Evolutionary conservation across 1,140 invertebrate genomes (phyloP), one percentile per base, ranked within the genome.

Genomic region (Homalodisca vitripennis): DNA sequence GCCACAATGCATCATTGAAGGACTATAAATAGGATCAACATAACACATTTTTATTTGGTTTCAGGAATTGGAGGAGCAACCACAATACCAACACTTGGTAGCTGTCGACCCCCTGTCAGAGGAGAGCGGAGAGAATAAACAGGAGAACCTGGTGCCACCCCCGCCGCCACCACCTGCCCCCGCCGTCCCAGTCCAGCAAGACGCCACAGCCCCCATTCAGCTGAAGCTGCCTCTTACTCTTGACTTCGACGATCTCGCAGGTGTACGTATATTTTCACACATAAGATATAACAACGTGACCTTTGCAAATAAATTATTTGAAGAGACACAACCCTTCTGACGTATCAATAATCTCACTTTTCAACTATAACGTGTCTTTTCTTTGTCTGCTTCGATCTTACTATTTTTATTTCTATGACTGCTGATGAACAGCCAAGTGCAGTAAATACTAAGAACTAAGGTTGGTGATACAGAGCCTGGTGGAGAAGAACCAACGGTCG

Each of bases 201-300:
- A 79, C 48, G 32, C 17, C 32, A 75, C 75, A 0, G 74, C 77
- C 17, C 84, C 87, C 51, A 86, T 89, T 60, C 87, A 88, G 70
- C 85, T 92, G 74, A 91, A 90, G 77, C 79, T 93, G 74, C 91
- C 91, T 55, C 83, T 92, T 47, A 88, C 91, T 75, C 84, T 92
- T 73, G 89, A 92, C 80, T 86, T 92, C 34, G 90, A 92, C 74
- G 90, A 92, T 69, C 83, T 92, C 34, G 89, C 89, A 46, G 88
- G 88, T 47, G 89, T 85, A 78, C 80, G 79, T 77, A 14, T 64
- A 1, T 29, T 60, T 41, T n/a, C n/a, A n/a, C n/a, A 41, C 6
- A 17, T 41, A 41, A 41, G 34, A 41, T 6, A 41, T 6, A 10
- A 6, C 17, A 41, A 17, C 6, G 34, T 41, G 34, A 41, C 17